phyloP scores from a whole-genome alignment of 2,888 invertebrate species.

The Trilocha varians region DNA sequence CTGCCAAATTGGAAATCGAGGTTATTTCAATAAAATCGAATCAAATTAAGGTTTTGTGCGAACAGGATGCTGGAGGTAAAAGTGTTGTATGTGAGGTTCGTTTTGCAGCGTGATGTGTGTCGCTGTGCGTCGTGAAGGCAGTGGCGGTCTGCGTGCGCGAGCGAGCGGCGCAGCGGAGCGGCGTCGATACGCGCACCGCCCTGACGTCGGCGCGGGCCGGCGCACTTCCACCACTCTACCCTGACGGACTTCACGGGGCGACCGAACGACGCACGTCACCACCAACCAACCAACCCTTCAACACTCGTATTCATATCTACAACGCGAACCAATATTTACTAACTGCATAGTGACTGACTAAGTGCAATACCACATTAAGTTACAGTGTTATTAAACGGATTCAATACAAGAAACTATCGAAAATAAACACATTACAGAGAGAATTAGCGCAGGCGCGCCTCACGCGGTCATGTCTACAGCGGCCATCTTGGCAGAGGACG shows the following conservation, averaged over 20 bases:
- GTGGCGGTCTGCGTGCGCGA: slow-evolving; percentile 34
- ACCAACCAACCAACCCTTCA: slow-evolving; percentile 31
- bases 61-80: slow-evolving; percentile 39
- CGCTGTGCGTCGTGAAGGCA: slow-evolving; percentile 43
- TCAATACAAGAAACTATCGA: slow-evolving; percentile 27
- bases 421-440: slow-evolving; percentile 64
- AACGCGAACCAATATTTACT: slow-evolving; percentile 19
- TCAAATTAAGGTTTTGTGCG: slow-evolving; percentile 37
- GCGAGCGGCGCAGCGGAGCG: slow-evolving; percentile 28
- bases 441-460: slow-evolving; percentile 62
- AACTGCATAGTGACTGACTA: slow-evolving; percentile 27
- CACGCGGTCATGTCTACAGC: slow-evolving; percentile 62
- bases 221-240: slow-evolving; percentile 42
- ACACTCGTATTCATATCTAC: slow-evolving; percentile 23
- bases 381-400: slow-evolving; percentile 3
- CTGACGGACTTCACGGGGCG: slow-evolving; percentile 28
- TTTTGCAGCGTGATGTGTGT: slow-evolving; percentile 54
- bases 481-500: slow-evolving; percentile 69
- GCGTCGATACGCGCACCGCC: slow-evolving; percentile 52
- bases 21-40: slow-evolving; percentile 33
- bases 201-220: slow-evolving; percentile 50
- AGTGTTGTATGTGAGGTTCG: slow-evolving; percentile 37
- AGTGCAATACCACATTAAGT: background rate
- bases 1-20: slow-evolving; percentile 21
- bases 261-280: slow-evolving; percentile 40